Evolutionary conservation across 2,888 invertebrate genomes (phyloP).

Genomic region (Danaus chrysippus): DNA sequence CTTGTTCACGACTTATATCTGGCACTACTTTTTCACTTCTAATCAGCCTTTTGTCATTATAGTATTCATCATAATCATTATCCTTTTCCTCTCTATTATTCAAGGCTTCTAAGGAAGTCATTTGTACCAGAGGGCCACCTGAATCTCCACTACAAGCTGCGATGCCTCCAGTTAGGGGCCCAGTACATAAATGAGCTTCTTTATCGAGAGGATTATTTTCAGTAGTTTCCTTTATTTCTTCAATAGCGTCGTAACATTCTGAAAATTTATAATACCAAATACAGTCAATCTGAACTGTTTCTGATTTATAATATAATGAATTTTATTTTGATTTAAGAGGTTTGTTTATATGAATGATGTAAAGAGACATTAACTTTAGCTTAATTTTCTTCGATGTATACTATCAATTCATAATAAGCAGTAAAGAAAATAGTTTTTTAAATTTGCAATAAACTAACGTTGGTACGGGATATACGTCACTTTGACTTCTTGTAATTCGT

Average conservation of each 20-base stretch:
- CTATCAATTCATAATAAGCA: no score
- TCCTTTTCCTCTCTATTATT: constrained; percentile 21
- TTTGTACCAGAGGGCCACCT: constrained; percentile 73
- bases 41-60: constrained; percentile 23
- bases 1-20: constrained; percentile 33
- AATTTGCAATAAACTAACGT: constrained; percentile 45
- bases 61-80: constrained; percentile 30
- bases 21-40: constrained; percentile 19
- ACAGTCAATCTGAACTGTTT: background rate
- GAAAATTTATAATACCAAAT: constrained; percentile 29
- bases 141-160: constrained; percentile 79
- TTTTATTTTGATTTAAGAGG: no score
- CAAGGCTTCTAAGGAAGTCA: constrained; percentile 31
- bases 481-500: constrained; percentile 64
- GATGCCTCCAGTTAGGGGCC: constrained; percentile 66
- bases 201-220: constrained; percentile 64
- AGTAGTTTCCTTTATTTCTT: constrained; percentile 47
- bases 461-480: constrained; percentile 58
- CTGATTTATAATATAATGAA: no score
- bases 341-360: no score
- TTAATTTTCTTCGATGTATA: no score
- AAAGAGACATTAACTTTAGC: no score
- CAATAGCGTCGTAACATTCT: constrained; percentile 66
- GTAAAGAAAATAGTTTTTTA: background rate
- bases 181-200: constrained; percentile 74